Evolutionary conservation across 2,888 invertebrate genomes (phyloP), one percentile per base, ranked within the genome.

Genomic region (Agrochola macilenta): DNA sequence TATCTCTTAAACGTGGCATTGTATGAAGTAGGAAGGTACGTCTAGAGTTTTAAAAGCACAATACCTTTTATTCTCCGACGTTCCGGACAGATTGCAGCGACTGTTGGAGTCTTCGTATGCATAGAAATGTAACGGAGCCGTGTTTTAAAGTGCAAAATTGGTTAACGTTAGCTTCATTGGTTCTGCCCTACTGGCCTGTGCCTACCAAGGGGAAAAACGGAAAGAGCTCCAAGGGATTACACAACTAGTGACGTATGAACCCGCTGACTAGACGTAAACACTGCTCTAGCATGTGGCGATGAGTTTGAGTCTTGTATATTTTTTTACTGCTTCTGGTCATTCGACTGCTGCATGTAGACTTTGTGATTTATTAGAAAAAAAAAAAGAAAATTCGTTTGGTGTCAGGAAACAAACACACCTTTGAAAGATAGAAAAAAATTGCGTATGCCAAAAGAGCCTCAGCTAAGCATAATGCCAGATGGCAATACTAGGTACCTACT

Each of bases 1-100:
- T 46, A 54, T 43, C 3, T 60, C 20, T 83, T 54, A 35, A 52
- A 60, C 43, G 35, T 30, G 14, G 23, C 77, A 77, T 65, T 82
- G n/a, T 76, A 76, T 54, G 43, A 52, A 76, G 20, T 60, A 54
- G 76, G 23, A 65, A 43, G 57, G 30, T 64, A 39, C 46, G 46
- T 30, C 63, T 17, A 30, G 9, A 63, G 26, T 49, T 63, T 57
- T 65, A 49, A 64, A 74, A 74, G 43, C 52, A 82, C 64, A 82
- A 58, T 58, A 64, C 39, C 54, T 75, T 74, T 81, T 81, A 78
- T 78, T 82, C 54, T 26, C 39, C 2, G 23, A 61, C 39, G 39
- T 74, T 54, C 17, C 49, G n/a, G 14, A 39, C 46, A 39, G 23
- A 81, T 81, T 81, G 78, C 60, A 26, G n/a, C 43, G 43, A 26